Conservation (phyloP, 2,113 vertebrate genomes). For the Anseranas semipalmata region DNA sequence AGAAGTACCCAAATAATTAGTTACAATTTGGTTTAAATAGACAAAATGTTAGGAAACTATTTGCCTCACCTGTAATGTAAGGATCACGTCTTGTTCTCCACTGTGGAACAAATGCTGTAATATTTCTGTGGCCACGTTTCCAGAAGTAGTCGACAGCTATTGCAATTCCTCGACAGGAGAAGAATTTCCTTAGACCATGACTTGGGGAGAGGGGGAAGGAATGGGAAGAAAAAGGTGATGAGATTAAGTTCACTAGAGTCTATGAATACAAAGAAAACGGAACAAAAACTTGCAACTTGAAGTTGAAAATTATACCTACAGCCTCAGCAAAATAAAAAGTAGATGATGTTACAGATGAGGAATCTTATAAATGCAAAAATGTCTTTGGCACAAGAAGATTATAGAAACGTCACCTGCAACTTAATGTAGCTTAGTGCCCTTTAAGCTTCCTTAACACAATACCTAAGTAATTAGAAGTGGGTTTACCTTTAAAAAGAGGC, state of each 20-base stretch:
- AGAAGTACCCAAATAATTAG: background rate
- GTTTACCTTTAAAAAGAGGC: background rate
- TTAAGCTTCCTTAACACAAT: background rate
- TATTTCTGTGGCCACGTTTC: slow-evolving; percentile 92
- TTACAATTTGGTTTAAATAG: background rate
- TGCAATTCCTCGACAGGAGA: slow-evolving; percentile 96
- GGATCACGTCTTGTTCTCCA: slow-evolving; percentile 93
- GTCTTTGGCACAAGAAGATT: background rate
- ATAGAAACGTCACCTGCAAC: background rate
- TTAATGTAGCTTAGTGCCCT: background rate
- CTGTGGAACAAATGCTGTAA: slow-evolving; percentile 96
- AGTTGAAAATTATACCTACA: background rate
- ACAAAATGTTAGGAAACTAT: background rate
- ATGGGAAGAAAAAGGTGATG: background rate
- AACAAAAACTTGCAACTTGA: background rate
- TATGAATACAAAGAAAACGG: background rate
- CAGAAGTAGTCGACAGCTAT: slow-evolving; percentile 96
- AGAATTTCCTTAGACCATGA: slow-evolving; percentile 92
- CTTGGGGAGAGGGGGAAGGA: slow-evolving; percentile 50
- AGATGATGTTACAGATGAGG: accelerated
- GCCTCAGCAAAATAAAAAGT: background rate
- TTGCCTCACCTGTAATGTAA: slow-evolving; percentile 85
- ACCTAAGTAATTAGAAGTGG: background rate
- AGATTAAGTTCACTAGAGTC: background rate
- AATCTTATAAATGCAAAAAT: background rate